Evolutionary conservation across 2,888 invertebrate genomes (phyloP).

Genomic region (Halictus quadricinctus): DNA sequence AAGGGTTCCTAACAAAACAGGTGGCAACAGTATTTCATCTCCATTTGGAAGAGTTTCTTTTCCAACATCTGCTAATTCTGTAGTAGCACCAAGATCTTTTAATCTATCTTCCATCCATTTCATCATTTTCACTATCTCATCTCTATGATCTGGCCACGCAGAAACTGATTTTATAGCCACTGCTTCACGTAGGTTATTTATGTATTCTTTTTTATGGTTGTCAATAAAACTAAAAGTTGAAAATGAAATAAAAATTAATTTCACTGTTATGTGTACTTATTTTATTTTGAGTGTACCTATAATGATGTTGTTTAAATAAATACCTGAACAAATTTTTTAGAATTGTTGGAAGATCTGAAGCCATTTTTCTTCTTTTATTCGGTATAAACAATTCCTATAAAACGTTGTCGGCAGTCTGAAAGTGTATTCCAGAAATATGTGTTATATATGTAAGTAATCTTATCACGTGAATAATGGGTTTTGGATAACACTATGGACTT

Average conservation of each 20-base stretch:
- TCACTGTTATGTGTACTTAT: not conserved
- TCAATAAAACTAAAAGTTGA: slow-evolving; percentile 88
- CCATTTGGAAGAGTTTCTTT: slow-evolving; percentile 89
- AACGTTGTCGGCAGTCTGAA: not conserved
- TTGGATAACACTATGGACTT: not conserved
- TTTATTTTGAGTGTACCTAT: not conserved
- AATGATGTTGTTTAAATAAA: slow-evolving; percentile 1
- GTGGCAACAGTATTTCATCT: slow-evolving; percentile 90
- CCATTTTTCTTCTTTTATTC: slow-evolving; percentile 55
- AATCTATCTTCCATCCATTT: slow-evolving; percentile 90
- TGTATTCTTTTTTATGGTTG: slow-evolving; percentile 88
- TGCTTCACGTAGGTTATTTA: slow-evolving; percentile 90
- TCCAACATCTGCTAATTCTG: slow-evolving; percentile 91
- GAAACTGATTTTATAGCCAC: slow-evolving; percentile 98
- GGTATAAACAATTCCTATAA: not conserved
- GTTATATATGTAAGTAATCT: not conserved
- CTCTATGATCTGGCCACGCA: slow-evolving; percentile 91
- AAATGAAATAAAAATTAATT: slow-evolving; percentile 11
- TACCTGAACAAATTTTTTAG: slow-evolving; percentile 74
- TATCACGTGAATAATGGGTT: not conserved
- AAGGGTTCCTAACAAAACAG: slow-evolving; percentile 91
- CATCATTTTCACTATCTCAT: slow-evolving; percentile 93
- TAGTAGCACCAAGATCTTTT: slow-evolving; percentile 87
- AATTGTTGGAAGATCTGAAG: slow-evolving; percentile 67
- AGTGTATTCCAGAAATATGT: not conserved